Percentiles rank a stretch among this genome's conserved stretches.
phyloP scores from a whole-genome alignment of 1,140 invertebrate genomes.

The Magallana angulata region DNA sequence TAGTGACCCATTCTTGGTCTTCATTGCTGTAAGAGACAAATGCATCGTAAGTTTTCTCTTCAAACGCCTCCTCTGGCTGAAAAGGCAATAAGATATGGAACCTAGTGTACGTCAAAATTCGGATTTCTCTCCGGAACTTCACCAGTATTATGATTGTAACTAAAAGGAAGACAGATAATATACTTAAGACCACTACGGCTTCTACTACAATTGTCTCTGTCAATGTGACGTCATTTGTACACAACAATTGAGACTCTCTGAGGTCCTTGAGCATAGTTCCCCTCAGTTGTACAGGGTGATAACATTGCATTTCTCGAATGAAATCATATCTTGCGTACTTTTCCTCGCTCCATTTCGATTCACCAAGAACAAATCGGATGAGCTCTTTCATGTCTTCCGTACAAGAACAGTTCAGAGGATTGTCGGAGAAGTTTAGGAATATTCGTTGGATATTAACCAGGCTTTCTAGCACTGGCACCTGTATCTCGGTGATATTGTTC shows the following conservation, averaged over 20 bases:
- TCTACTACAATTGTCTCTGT: slow-evolving; percentile 39
- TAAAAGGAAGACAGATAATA: slow-evolving; percentile 56
- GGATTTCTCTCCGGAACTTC: slow-evolving; percentile 68
- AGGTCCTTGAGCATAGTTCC: slow-evolving; percentile 51
- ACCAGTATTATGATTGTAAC: slow-evolving; percentile 57
- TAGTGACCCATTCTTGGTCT: slow-evolving; percentile 63
- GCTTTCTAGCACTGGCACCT: slow-evolving; percentile 43
- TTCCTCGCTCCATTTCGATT: slow-evolving; percentile 36
- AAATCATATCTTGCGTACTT: slow-evolving; percentile 58
- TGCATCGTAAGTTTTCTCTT: slow-evolving; percentile 68
- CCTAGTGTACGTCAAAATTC: slow-evolving; percentile 71
- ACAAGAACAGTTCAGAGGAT: slow-evolving; percentile 65
- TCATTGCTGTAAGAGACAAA: slow-evolving; percentile 65
- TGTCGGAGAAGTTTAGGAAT: slow-evolving; percentile 60
- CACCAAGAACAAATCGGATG: slow-evolving; percentile 50
- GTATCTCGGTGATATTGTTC: slow-evolving; percentile 49
- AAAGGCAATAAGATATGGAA: slow-evolving; percentile 69
- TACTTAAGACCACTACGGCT: slow-evolving; percentile 58
- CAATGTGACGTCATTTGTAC: slow-evolving; percentile 7
- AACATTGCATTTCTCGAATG: slow-evolving; percentile 57
- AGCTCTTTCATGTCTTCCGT: slow-evolving; percentile 54
- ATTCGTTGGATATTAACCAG: slow-evolving; percentile 20
- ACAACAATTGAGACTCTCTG: slow-evolving; percentile 46
- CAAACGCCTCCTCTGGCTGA: slow-evolving; percentile 54
- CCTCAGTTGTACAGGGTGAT: slow-evolving; percentile 44